Conservation (phyloP, 2,797 vertebrate genomes). For the Phataginus tricuspis region DNA sequence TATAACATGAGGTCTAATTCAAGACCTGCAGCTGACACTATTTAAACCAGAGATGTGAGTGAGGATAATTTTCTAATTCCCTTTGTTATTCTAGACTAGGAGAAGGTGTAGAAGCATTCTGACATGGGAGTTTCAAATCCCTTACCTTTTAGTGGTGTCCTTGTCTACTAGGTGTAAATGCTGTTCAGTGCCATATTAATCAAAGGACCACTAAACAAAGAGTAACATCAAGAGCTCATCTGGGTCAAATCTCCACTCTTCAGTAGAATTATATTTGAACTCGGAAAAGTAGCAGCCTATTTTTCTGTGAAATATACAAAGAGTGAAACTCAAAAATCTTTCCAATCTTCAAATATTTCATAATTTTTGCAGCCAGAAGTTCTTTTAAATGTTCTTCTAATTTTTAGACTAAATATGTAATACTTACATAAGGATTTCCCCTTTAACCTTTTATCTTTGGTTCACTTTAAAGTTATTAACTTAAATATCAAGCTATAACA, state of each 20-base stretch:
- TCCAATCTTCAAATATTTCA: not conserved
- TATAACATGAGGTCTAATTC: not conserved
- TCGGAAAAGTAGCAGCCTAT: not conserved
- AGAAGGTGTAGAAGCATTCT: not conserved
- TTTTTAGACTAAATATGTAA: constrained; percentile 17
- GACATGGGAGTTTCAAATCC: not conserved
- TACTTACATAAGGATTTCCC: not conserved
- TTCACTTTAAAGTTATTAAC: constrained; percentile 3
- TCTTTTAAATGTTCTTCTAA: not conserved
- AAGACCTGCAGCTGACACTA: not conserved
- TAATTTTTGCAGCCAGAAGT: not conserved
- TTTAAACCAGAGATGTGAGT: not conserved
- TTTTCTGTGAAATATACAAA: constrained; percentile 10
- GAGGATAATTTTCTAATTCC: not conserved
- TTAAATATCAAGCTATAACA: not conserved
- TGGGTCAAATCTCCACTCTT: not conserved
- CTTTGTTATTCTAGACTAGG: not conserved
- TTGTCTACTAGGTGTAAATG: not conserved
- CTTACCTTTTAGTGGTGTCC: not conserved
- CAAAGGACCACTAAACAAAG: not conserved
- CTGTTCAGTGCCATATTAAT: not conserved
- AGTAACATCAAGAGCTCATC: not conserved
- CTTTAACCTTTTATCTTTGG: not conserved
- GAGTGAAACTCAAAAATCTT: not conserved
- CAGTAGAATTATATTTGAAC: not conserved